These are phyloP conservation scores for Tethya wilhelma DNA, from an alignment of 37 sponge, comb jelly and placozoan genomes.

Conservation along the genomic window DNA sequence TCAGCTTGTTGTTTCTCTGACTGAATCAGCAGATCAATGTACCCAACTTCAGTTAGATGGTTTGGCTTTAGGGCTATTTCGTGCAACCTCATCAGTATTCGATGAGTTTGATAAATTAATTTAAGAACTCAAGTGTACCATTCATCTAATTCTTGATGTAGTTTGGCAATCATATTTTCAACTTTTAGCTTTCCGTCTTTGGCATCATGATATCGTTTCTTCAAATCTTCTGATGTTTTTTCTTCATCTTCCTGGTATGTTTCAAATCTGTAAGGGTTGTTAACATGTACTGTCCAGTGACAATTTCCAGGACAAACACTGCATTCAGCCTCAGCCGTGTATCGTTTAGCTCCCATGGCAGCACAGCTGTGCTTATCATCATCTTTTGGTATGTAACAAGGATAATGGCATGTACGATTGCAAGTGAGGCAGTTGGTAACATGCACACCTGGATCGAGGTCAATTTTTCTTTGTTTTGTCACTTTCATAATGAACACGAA, in stretches of 20 bases:
- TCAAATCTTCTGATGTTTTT: slow-evolving; percentile 62
- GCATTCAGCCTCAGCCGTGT: slow-evolving; percentile 17
- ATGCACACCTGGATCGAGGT: slow-evolving; percentile 40
- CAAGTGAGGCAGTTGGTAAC: slow-evolving; percentile 78
- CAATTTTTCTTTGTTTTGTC: slow-evolving; percentile 34
- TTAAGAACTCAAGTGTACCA: slow-evolving; percentile 11
- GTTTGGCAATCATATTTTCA: slow-evolving; percentile 34
- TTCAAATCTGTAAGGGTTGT: slow-evolving; percentile 61
- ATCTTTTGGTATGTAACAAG: slow-evolving; percentile 58
- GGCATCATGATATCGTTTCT: slow-evolving; percentile 46
- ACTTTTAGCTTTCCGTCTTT: slow-evolving; percentile 12
- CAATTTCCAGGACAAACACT: slow-evolving; percentile 66
- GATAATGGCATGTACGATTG: slow-evolving; percentile 74
- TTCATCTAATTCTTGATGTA: slow-evolving; percentile 17
- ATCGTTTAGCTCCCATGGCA: slow-evolving; percentile 70
- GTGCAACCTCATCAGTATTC: slow-evolving; percentile 30
- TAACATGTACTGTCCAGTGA: slow-evolving; percentile 63
- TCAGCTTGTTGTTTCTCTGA: slow-evolving; percentile 59
- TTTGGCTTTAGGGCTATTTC: slow-evolving; percentile 81
- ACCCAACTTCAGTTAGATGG: slow-evolving; percentile 65
- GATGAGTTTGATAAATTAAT: slow-evolving; percentile 17
- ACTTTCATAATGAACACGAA: slow-evolving; percentile 48
- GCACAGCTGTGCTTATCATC: slow-evolving; percentile 55
- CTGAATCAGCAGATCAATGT: slow-evolving; percentile 78
- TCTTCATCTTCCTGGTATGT: slow-evolving; percentile 43